Evolutionary conservation across 2,797 vertebrate species (phyloP), one percentile per base, ranked within the genome.

Genomic region (Tapirus indicus): DNA sequence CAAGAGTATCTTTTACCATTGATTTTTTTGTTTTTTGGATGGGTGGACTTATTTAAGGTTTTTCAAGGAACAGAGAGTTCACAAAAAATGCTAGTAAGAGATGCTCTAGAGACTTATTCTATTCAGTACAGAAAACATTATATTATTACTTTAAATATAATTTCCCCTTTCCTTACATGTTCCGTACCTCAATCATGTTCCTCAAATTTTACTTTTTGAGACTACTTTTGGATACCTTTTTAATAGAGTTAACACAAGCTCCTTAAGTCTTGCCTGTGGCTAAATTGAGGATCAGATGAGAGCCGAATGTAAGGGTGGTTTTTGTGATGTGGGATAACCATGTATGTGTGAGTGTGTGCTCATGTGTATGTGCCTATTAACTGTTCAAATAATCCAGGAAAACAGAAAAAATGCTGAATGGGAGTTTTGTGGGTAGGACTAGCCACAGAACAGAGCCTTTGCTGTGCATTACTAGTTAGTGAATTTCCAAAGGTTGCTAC

Each of bases 331-430:
- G 97, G 97, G 77, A 38, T 12, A 49, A 62, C 78, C 47, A 75
- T 16, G 72, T 44, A 88, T 90, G 97, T 97, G 71, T 92, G 88
- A 92, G 88, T 78, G 93, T 47, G 78, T 94, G 95, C 85, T 94
- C 74, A 23, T 93, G 78, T 91, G 95, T 91, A 86, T 93, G 92
- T 91, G 94, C 88, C 91, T 89, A 88, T 96, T 96, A 96, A 97
- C 97, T 97, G 95, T 97, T 95, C 96, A 97, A 96, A 97, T 91
- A 98, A 96, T 93, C 86, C 88, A 96, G 88, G 91, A 96, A 97
- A 89, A 95, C 88, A 89, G 95, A 85, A 88, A 91, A 96, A 95
- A 60, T 44, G 88, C 96, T 97, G 95, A 97, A 97, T 95, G 94
- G 85, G 83, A 94, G 94, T 97, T 97, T 54, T 98, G 97, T 98